Conservation (phyloP, 2,888 invertebrate species). For the Lithophane semibrunnea region DNA sequence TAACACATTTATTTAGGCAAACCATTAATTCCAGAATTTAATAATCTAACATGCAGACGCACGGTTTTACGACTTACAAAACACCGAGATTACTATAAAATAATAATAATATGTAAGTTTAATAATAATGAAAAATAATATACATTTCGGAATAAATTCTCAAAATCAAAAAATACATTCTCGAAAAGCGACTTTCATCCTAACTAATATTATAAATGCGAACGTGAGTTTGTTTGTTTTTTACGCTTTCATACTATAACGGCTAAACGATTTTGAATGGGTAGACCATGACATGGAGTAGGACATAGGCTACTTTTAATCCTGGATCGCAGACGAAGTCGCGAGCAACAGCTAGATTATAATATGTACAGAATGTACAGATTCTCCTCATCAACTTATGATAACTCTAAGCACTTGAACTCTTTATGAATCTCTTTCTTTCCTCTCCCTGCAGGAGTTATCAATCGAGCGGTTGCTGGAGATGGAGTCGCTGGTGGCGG, state of each 20-base stretch:
- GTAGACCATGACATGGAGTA: no score
- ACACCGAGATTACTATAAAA: no score
- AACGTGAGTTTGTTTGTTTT: no score
- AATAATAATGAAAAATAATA: no score
- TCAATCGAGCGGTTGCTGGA: slow-evolving; percentile 98
- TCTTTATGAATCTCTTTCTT: slow-evolving; percentile 20
- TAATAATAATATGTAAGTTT: no score
- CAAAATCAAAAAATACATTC: not conserved
- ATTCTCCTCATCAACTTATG: not conserved
- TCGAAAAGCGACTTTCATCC: not conserved
- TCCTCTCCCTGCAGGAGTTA: slow-evolving; percentile 92
- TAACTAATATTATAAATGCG: no score
- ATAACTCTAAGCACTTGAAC: not conserved
- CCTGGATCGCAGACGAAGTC: no score
- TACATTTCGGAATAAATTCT: not conserved
- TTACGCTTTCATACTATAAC: no score
- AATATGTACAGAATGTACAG: slow-evolving; percentile 3
- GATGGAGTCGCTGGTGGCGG: slow-evolving; percentile 93
- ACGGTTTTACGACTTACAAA: no score
- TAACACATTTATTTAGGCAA: not conserved
- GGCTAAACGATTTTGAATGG: no score
- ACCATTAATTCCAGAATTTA: not conserved
- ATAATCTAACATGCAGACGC: not conserved
- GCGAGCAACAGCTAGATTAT: not conserved
- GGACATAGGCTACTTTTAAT: no score